Percentiles rank a stretch among this genome's conserved stretches.
Evolutionary conservation across 2,888 invertebrate genomes (phyloP).

Genomic region (Cetonia aurata): DNA sequence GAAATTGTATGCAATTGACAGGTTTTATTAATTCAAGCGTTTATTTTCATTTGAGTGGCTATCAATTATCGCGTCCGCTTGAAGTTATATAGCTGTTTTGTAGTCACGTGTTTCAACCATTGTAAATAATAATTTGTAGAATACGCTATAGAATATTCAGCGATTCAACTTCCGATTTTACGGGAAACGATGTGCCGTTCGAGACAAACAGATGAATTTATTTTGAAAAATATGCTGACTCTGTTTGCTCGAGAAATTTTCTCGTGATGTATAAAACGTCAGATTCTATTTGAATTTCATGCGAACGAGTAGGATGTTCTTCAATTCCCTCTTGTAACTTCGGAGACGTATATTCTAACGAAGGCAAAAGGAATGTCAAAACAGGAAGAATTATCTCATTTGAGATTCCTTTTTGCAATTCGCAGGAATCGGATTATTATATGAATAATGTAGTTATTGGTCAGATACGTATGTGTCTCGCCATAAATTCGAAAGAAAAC

Average conservation of each 20-base stretch:
- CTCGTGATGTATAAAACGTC: slow-evolving; percentile 15
- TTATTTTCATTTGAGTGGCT: not conserved
- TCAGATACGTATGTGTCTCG: no score
- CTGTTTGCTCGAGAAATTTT: slow-evolving; percentile 7
- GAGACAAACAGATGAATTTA: not conserved
- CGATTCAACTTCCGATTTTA: not conserved
- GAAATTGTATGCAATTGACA: slow-evolving; percentile 5
- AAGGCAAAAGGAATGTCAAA: slow-evolving; percentile 13
- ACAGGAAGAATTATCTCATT: not conserved
- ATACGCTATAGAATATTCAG: no score
- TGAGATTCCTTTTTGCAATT: not conserved
- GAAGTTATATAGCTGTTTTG: no score
- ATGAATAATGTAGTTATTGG: not conserved
- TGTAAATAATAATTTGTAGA: no score
- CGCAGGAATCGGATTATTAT: not conserved
- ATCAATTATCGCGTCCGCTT: not conserved
- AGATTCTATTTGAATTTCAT: slow-evolving; percentile 23
- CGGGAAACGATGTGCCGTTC: no score
- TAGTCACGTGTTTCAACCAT: no score
- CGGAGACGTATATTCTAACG: slow-evolving; percentile 11
- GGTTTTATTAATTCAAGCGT: slow-evolving; percentile 3
- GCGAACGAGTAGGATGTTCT: not conserved
- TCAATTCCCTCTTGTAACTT: slow-evolving; percentile 11
- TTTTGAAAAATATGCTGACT: not conserved
- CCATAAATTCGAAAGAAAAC: no score